Conservation (phyloP, 92 coral and sea anemone species). For the Phymanthus crucifer region DNA sequence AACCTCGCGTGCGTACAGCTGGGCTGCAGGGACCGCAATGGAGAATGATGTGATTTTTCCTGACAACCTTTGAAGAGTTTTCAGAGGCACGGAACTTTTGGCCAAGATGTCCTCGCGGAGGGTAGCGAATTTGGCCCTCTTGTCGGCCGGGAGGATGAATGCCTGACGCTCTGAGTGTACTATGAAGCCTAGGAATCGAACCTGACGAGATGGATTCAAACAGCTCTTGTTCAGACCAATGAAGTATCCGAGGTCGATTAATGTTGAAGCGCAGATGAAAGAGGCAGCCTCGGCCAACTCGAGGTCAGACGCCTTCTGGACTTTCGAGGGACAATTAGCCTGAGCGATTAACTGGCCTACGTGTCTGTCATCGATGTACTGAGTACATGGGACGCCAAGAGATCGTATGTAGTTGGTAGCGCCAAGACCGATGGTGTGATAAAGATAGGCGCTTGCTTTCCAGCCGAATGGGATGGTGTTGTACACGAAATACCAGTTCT, state of each 20-base stretch:
- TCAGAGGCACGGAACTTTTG: not conserved
- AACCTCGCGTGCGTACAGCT: too few species aligned
- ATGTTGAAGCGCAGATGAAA: constrained; percentile 21
- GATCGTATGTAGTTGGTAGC: constrained; percentile 35
- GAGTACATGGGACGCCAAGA: constrained; percentile 38
- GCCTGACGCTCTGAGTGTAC: constrained; percentile 30
- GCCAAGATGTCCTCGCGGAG: constrained; percentile 15
- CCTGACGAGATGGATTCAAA: not conserved
- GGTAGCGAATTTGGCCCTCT: constrained; percentile 28
- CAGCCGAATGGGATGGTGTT: constrained; percentile 32
- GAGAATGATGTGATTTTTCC: constrained; percentile 50
- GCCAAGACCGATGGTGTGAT: not conserved
- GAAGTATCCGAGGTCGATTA: constrained; percentile 39
- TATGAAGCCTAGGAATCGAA: constrained; percentile 32
- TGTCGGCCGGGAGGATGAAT: constrained; percentile 21
- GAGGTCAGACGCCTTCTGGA: not conserved
- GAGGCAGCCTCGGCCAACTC: constrained; percentile 29
- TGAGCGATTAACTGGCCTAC: constrained; percentile 40
- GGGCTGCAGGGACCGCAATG: constrained; percentile 41
- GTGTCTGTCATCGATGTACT: too few species aligned
- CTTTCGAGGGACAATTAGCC: constrained; percentile 19
- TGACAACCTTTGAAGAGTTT: constrained; percentile 31
- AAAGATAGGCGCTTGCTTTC: constrained; percentile 21
- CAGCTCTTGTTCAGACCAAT: constrained; percentile 31
- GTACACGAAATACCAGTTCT: constrained; percentile 22